Evolutionary conservation across 2,113 vertebrate genomes (phyloP).

Genomic region (Castor canadensis): DNA sequence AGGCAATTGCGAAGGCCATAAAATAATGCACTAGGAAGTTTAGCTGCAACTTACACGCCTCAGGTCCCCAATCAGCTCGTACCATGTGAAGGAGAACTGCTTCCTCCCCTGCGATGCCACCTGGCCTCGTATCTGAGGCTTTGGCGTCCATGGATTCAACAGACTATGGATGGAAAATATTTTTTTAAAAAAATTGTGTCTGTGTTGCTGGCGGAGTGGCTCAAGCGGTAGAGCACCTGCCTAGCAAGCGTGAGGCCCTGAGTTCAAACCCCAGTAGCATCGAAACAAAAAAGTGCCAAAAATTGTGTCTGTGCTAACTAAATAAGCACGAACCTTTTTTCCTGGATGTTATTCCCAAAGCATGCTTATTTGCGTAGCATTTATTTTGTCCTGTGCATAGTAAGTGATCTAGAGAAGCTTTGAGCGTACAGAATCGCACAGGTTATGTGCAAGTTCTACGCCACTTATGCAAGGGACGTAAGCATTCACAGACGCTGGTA

Average conservation of each 20-base stretch:
- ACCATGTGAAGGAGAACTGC: background rate
- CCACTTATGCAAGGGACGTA: background rate
- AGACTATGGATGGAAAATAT: background rate
- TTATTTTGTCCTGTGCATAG: background rate
- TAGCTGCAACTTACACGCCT: background rate
- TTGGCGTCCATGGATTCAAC: background rate
- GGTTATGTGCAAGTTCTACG: background rate
- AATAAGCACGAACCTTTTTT: background rate
- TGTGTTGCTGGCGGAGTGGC: too few species aligned
- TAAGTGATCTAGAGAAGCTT: background rate
- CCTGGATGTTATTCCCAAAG: background rate
- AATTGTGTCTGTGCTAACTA: background rate
- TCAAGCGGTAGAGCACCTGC: too few species aligned
- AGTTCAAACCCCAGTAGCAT: too few species aligned
- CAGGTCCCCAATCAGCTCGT: background rate
- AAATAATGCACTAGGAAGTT: background rate
- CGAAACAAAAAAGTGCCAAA: too few species aligned
- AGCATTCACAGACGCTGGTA: background rate
- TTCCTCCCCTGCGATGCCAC: background rate
- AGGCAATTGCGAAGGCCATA: background rate
- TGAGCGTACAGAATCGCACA: too few species aligned
- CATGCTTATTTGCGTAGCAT: background rate
- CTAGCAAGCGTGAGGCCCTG: too few species aligned
- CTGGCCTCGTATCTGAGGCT: accelerated
- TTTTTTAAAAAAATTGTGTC: too few species aligned